Base-by-base conservation (phyloP, 2,888 invertebrate genomes). In the Capitulum mitella region DNA sequence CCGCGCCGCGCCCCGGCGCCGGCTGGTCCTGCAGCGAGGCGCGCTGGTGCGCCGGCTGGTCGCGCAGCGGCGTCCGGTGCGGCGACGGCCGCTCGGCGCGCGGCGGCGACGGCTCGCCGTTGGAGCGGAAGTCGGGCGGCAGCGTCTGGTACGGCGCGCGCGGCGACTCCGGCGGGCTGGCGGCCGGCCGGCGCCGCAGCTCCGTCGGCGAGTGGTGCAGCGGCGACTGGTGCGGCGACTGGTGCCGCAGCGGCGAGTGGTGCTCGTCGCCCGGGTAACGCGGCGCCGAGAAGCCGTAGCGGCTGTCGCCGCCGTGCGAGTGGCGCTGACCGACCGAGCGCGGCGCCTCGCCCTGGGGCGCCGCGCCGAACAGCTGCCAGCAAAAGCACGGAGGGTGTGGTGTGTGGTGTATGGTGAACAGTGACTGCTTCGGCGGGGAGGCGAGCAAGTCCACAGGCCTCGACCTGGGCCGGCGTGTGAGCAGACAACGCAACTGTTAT, bases 221-320 rank as follows among this genome's bases (percentile, higher is more conserved):
- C n/a, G 58, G 58, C 51, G 51, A 51, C 19, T 22, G 19, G 19
- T 51, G 51, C n/a, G 58, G 29, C n/a, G n/a, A n/a, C n/a, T n/a
- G n/a, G n/a, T n/a, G n/a, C 37, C 19, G 34, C 34, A 12, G 64
- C 64, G 6, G 34, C 19, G 26, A 26, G 54, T n/a, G n/a, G n/a
- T n/a, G 19, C 37, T n/a, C 37, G 1, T 8, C 37, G 26, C 26
- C 37, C 26, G 8, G 8, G 70, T 70, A 70, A 10, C 70, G 70
- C 3, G 26, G 10, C 26, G 70, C 3, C 3, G 70, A 70, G 70
- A 70, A 70, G 37, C 81, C 81, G 84, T 90, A 91, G 83, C 90
- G 90, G 85, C 89, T 90, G 85, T 90, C 90, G 78, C 88, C 87
- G 43, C 88, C 87, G 78, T 86, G 85, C 2, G 86, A 85, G 70